Evolutionary conservation across 2,888 invertebrate species (phyloP).

Genomic region (Galeruca laticollis): DNA sequence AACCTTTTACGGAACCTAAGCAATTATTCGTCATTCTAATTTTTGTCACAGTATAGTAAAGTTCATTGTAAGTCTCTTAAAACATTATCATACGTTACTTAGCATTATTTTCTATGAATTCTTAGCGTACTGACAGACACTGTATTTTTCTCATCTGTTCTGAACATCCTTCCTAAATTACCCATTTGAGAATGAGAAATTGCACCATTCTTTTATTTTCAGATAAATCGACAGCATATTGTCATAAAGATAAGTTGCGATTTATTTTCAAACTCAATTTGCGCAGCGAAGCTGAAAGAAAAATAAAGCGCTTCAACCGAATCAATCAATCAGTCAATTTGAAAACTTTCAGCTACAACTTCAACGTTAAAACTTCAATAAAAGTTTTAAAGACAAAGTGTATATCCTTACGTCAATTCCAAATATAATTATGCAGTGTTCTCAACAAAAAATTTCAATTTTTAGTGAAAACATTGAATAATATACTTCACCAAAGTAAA

Average conservation of each 20-base stretch:
- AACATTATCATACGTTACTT: no score
- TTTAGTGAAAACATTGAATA: constrained; percentile 42
- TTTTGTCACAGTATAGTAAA: no score
- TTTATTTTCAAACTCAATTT: constrained; percentile 5
- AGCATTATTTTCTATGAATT: background rate
- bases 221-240: background rate
- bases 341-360: constrained; percentile 14
- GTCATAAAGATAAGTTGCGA: background rate
- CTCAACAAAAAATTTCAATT: constrained; percentile 49
- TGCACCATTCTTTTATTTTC: background rate
- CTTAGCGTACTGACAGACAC: background rate
- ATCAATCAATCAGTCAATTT: constrained; percentile 29
- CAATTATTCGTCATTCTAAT: no score
- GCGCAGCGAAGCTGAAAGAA: background rate
- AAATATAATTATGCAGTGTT: constrained; percentile 38
- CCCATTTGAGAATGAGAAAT: background rate
- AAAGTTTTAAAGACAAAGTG: constrained; percentile 38
- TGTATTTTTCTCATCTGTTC: background rate
- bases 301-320: constrained; percentile 8
- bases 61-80: no score
- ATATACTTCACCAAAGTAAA: constrained; percentile 43
- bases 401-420: constrained; percentile 31
- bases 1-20: no score
- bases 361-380: constrained; percentile 24
- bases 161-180: background rate